These are phyloP conservation scores for Lochmaea crataegi DNA, from an alignment of 2,888 invertebrate species.

Conservation along the genomic window DNA sequence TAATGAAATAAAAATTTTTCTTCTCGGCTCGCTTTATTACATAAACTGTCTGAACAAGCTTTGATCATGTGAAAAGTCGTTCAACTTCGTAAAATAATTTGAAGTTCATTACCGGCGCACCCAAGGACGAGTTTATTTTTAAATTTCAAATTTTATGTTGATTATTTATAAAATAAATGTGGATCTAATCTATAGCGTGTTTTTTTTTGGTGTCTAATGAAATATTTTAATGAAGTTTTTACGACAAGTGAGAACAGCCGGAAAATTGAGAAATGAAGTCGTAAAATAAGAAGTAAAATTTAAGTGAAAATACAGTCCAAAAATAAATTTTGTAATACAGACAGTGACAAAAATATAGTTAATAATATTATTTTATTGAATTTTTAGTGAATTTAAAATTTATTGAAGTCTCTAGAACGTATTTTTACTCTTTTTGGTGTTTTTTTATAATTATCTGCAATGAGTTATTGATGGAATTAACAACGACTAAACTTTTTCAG, in stretches of 20 bases:
- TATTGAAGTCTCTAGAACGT: too few species aligned
- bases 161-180: neutral
- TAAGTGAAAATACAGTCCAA: neutral
- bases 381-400: too few species aligned
- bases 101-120: neutral
- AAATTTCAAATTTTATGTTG: neutral
- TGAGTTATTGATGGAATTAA: too few species aligned
- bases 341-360: too few species aligned
- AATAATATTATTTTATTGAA: too few species aligned
- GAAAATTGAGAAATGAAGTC: neutral
- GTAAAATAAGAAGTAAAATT: too few species aligned
- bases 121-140: neutral
- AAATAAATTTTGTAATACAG: neutral
- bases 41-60: neutral
- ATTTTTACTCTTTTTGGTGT: too few species aligned
- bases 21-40: neutral
- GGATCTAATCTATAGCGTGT: neutral
- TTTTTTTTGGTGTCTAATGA: neutral
- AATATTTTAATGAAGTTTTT: neutral
- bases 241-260: neutral
- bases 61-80: slow-evolving; percentile 1
- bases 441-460: too few species aligned
- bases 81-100: neutral
- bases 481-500: too few species aligned
- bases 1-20: too few species aligned